A percentile compares a stretch with the other conserved stretches of the same genome.
Evolutionary conservation across 2,797 vertebrate species (phyloP).

Genomic region (Eidolon dupreanum): DNA sequence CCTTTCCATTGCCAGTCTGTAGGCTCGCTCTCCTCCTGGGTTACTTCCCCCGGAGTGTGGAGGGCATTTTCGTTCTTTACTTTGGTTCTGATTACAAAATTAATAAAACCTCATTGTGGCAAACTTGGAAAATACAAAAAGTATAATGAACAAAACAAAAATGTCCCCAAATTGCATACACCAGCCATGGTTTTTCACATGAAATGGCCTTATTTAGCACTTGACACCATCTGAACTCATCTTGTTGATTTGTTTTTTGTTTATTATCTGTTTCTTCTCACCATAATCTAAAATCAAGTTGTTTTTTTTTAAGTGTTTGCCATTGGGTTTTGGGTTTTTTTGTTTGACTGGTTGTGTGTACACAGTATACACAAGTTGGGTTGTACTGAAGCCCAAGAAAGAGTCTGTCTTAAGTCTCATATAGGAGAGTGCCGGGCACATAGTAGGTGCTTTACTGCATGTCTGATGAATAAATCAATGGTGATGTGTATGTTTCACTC

Average conservation of each 20-base stretch:
- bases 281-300: not conserved
- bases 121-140: not conserved
- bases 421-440: not conserved
- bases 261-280: not conserved
- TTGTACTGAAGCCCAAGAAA: constrained; percentile 82
- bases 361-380: constrained; percentile 86
- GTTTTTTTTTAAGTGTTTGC: constrained; percentile 76
- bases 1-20: fast-evolving
- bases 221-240: not conserved
- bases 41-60: not conserved
- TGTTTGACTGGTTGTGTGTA: constrained; percentile 82
- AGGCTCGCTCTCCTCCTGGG: not conserved
- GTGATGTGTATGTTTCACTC: not conserved
- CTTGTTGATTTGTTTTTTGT: not conserved
- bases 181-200: not conserved
- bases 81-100: constrained; percentile 5
- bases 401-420: constrained; percentile 18
- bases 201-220: not conserved
- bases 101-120: not conserved
- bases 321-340: constrained; percentile 71
- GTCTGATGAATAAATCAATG: not conserved
- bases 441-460: not conserved
- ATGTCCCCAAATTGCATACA: not conserved
- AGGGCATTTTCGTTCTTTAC: not conserved
- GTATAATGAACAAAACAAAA: not conserved